Conservation (phyloP, 1,140 invertebrate species). For the Glossosoma conforme region DNA sequence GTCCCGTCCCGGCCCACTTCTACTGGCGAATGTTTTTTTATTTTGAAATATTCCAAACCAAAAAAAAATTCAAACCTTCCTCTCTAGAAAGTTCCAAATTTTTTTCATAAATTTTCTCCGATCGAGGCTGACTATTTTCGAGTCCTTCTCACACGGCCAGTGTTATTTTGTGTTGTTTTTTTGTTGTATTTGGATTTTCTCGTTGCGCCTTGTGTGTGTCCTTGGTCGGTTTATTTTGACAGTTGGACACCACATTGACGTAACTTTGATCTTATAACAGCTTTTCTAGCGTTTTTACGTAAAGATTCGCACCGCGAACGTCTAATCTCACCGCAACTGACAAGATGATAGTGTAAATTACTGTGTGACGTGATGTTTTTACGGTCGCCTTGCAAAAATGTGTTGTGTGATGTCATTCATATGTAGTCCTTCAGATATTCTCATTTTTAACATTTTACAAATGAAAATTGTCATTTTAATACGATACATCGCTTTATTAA, state of each 20-base stretch:
- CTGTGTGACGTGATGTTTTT: background rate
- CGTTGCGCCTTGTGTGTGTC: background rate
- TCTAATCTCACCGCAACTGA: background rate
- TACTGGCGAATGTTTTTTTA: constrained; percentile 19
- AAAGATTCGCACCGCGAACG: background rate
- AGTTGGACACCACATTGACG: background rate
- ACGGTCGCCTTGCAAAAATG: background rate
- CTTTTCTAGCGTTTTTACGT: background rate
- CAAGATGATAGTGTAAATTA: background rate
- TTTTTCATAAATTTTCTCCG: background rate
- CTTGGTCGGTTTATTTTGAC: background rate
- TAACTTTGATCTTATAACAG: background rate
- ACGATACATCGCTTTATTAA: too few relatives aligned
- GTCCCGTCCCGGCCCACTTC: constrained; percentile 22
- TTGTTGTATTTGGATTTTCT: background rate
- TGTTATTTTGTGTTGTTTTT: background rate
- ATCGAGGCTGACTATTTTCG: background rate
- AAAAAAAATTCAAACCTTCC: constrained; percentile 1
- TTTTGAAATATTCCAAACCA: constrained; percentile 10
- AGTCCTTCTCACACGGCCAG: background rate
- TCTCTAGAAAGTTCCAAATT: background rate
- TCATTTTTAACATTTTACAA: too few relatives aligned
- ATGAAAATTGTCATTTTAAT: too few relatives aligned
- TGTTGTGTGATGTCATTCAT: background rate
- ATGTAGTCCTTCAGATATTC: too few relatives aligned